These are phyloP conservation scores for Chrysochloris asiatica DNA, from an alignment of 2,113 vertebrate genomes.

Conservation along the genomic window DNA sequence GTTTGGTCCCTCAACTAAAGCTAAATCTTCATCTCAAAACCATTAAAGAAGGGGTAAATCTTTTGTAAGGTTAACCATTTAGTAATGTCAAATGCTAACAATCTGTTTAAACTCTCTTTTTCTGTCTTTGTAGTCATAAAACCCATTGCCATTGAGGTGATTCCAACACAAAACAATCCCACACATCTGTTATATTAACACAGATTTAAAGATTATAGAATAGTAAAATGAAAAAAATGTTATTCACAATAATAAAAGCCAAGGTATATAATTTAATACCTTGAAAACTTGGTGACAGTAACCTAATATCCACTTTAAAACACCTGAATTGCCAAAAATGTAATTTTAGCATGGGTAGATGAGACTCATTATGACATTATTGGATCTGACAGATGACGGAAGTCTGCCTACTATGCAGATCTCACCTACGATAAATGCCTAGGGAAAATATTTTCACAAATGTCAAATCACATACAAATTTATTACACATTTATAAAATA, in stretches of 20 bases:
- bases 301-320: too few relatives aligned
- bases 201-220: slow-evolving; percentile 20
- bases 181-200: slow-evolving; percentile 8
- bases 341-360: slow-evolving; percentile 13
- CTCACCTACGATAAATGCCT: slow-evolving; percentile 55
- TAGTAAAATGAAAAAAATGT: neutral
- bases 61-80: slow-evolving; percentile 38
- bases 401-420: neutral
- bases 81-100: slow-evolving; percentile 11
- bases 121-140: slow-evolving; percentile 8
- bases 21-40: slow-evolving; percentile 12
- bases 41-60: neutral
- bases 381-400: slow-evolving; percentile 34
- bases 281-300: neutral
- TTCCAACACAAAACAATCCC: neutral
- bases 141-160: neutral
- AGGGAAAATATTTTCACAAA: slow-evolving; percentile 56
- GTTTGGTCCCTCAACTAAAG: slow-evolving; percentile 13
- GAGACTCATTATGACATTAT: neutral
- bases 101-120: slow-evolving; percentile 30
- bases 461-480: slow-evolving; percentile 46
- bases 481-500: slow-evolving; percentile 43
- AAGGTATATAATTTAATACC: neutral
- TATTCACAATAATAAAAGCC: slow-evolving; percentile 4
- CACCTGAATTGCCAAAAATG: too few relatives aligned